Evolutionary conservation across 2,113 vertebrate species (phyloP).

Genomic region (Casuarius casuarius): DNA sequence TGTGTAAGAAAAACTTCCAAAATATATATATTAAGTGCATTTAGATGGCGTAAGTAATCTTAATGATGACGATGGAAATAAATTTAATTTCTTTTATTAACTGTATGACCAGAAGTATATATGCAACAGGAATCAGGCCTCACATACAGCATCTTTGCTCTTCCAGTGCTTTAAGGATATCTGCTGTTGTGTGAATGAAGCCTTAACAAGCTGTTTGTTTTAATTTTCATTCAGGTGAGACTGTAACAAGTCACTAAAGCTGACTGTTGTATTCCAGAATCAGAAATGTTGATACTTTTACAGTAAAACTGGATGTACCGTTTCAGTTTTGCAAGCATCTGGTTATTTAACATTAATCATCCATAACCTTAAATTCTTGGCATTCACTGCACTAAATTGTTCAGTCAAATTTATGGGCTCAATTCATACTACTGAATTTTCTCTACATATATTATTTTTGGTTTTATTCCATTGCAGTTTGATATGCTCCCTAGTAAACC

Average conservation of each 20-base stretch:
- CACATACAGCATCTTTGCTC: not conserved
- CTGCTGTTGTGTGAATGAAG: not conserved
- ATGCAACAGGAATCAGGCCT: not conserved
- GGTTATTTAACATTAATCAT: not conserved
- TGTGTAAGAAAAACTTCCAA: not conserved
- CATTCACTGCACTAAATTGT: not conserved
- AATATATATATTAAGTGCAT: not conserved
- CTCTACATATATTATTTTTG: not conserved
- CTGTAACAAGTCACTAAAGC: not conserved
- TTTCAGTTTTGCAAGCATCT: not conserved
- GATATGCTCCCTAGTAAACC: not conserved
- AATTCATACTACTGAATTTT: not conserved
- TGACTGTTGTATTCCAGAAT: not conserved
- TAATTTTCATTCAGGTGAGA: not conserved
- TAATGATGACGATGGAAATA: not conserved
- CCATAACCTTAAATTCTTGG: not conserved
- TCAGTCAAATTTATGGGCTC: not conserved
- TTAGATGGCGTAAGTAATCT: not conserved
- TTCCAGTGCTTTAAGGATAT: not conserved
- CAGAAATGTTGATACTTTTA: not conserved
- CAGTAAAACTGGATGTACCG: not conserved
- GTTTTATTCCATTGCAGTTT: slow-evolving; percentile 12
- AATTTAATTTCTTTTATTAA: not conserved
- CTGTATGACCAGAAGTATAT: not conserved
- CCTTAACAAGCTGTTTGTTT: not conserved